Conservation (phyloP, 2,113 vertebrate species). For the Stictonetta naevosa region DNA sequence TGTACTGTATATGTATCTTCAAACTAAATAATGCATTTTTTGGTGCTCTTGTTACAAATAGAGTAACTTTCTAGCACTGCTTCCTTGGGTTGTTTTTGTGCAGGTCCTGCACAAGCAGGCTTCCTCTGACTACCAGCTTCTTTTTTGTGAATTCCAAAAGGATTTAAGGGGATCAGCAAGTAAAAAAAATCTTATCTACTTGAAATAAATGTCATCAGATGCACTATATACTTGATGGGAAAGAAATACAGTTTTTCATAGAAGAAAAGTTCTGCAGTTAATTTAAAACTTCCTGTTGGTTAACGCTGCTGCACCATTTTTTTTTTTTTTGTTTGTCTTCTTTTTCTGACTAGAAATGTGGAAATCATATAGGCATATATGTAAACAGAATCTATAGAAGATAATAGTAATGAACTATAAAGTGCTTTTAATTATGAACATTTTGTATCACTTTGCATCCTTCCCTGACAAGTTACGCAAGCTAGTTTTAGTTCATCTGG, state of each 20-base stretch:
- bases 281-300: not conserved
- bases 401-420: not conserved
- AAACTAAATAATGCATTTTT: not conserved
- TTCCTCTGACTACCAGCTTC: not conserved
- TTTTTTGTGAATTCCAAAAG: not conserved
- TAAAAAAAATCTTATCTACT: not conserved
- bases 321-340: not conserved
- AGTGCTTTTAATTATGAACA: not conserved
- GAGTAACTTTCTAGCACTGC: not conserved
- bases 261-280: not conserved
- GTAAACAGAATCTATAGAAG: constrained; percentile 14
- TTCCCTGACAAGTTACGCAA: constrained; percentile 16
- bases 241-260: not conserved
- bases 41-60: not conserved
- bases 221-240: not conserved
- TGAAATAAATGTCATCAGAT: not conserved
- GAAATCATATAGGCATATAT: not conserved
- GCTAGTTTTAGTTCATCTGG: constrained; percentile 21
- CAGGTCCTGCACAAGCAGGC: not conserved
- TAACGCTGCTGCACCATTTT: not conserved
- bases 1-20: not conserved
- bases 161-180: not conserved
- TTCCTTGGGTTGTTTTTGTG: not conserved
- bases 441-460: constrained; percentile 10
- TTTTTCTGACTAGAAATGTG: not conserved